Evolutionary conservation across 2,888 invertebrate species (phyloP), one percentile per base, ranked within the genome.

Genomic region (Platerodrilus igneus): DNA sequence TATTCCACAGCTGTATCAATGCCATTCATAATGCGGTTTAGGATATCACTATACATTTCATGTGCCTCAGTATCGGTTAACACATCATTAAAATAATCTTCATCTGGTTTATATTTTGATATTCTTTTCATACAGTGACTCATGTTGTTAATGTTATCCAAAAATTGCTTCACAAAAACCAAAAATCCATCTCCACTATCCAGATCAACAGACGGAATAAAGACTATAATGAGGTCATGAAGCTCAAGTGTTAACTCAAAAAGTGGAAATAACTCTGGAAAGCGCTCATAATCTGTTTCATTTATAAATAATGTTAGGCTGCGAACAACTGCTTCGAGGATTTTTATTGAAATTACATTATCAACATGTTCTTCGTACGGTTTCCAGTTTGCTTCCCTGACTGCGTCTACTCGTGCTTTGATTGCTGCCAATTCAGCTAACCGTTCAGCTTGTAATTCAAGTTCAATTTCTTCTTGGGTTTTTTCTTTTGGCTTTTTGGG

Each of bases 81-180:
- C 14, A 83, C 68, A 47, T 83, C 81, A 51, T 76, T 18, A n/a
- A 42, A 46, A 38, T 57, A 58, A 35, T 57, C 39, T 11, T 36
- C 14, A 1, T 21, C 10, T 1, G 7, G 16, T 31, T 20, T 1
- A 8, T 3, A 5, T 22, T 16, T 36, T 3, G 11, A n/a, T 25
- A 86, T 77, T 34, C 88, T 75, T 1, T 77, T 74, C 53, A 92
- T 77, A 30, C 86, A 66, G 4, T 78, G 76, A 8, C 83, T 77
- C 74, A 89, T 87, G 29, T 78, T 73, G 60, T 82, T 82, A 58
- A 89, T 82, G 54, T 90, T 87, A 33, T 83, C 78, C 54, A 91
- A 71, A 53, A 92, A 74, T 10, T 75, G 73, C 53, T 78, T 78
- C 14, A 90, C 69, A 15, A 82, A 74, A 34, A 73, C 73, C 25